Evolutionary conservation across 1,140 invertebrate genomes (phyloP), one percentile per base, ranked within the genome.

Genomic region (Odontomachus brunneus): DNA sequence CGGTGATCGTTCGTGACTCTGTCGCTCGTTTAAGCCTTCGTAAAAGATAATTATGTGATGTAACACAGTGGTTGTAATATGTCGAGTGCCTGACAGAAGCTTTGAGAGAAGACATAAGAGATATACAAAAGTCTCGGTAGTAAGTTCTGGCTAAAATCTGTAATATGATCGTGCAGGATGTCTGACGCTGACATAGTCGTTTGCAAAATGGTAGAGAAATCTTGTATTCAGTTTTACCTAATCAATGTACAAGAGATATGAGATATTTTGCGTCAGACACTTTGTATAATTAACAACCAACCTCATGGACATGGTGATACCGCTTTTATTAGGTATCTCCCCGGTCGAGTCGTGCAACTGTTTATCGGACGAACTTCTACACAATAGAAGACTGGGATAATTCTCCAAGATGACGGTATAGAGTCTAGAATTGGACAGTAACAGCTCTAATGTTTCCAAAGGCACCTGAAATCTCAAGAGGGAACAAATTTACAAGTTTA

Each of bases 371-470:
- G 94, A 94, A 85, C 96, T 96, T 85, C 96, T 94, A 62, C 96
- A 95, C 14, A 95, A 91, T 29, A 97, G 88, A 29, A 97, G 91
- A 82, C 95, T 96, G 0, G 96, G 96, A 90, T 97, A 97, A 87
- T 97, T 97, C 85, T 96, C 96, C 59, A 97, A 89, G 53, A 97
- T 95, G 3, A 97, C 95, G 55, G 96, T 96, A 90, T 96, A 97
- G 0, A 97, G 91, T 55, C 95, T 95, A 81, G 95, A 96, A 84
- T 97, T 97, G 24, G 94, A 91, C 38, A 95, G 95, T 2, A 97
- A 89, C 48, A 95, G 95, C 85, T 97, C 96, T 51, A 97, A 84
- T 38, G 96, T 95, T 91, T 96, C 95, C 33, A 95, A 90, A 24
- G 96, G 96, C 14, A 96, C 94, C 96, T 96, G 91, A 60, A 94